phyloP scores from a whole-genome alignment of 2,797 vertebrate species.

The Crax fasciolata region DNA sequence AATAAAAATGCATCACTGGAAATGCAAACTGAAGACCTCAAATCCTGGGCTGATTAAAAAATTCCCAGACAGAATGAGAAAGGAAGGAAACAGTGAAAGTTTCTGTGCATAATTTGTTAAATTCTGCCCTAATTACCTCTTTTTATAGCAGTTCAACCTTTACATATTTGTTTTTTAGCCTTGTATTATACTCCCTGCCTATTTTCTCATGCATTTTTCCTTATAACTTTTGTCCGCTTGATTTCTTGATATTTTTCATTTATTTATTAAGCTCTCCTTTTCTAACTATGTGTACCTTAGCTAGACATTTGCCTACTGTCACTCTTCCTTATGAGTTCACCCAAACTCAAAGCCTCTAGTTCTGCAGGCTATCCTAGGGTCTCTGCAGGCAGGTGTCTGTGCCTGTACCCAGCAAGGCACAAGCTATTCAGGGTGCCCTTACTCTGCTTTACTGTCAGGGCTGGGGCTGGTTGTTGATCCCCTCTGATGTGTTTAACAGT shows the following conservation, averaged over 20 bases:
- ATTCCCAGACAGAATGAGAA: neutral
- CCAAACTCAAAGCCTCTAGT: neutral
- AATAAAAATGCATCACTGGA: neutral
- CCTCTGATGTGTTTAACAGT: neutral
- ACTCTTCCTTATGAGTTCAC: neutral
- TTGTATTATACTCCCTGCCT: neutral
- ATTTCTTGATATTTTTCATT: neutral
- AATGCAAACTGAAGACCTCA: neutral
- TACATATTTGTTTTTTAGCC: neutral
- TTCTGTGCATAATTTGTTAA: neutral
- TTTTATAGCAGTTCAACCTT: neutral
- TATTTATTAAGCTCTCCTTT: neutral
- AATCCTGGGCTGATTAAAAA: neutral
- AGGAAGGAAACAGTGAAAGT: neutral
- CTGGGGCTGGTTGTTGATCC: neutral
- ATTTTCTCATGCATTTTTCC: neutral
- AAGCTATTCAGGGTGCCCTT: neutral
- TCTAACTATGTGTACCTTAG: neutral
- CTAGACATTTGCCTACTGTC: accelerated
- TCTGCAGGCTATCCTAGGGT: neutral
- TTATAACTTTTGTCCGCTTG: neutral
- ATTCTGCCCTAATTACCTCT: neutral
- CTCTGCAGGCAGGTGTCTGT: neutral
- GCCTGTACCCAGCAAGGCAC: neutral
- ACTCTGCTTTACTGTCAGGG: neutral